Evolutionary conservation across 2,797 vertebrate species (phyloP), one percentile per base, ranked within the genome.

Genomic region (Neosilurus mollespiculum): DNA sequence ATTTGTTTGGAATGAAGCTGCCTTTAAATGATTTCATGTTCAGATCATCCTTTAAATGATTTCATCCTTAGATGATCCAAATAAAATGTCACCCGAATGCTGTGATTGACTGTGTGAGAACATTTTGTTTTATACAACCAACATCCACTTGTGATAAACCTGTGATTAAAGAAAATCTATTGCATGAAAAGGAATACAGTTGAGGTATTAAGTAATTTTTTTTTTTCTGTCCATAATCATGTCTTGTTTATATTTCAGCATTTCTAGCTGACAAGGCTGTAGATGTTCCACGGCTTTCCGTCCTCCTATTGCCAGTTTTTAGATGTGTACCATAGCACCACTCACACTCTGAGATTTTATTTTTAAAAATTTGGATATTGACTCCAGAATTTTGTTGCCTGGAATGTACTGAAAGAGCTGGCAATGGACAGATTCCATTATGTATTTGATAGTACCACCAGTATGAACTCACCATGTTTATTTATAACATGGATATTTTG

Each of bases 401-500:
- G 49, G n/a, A 26, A 3, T 24, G 2, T 18, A 75, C 9, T 30
- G 54, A 73, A 54, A 16, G 71, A 30, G n/a, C 24, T 72, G 49
- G 14, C 49, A 26, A 53, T n/a, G 43, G 51, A 20, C 51, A 16
- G 9, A 9, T 54, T 73, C 54, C 51, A 20, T 75, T 71, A 49
- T 51, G n/a, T 14, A 1, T 59, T 76, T 18, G n/a, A n/a, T 59
- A 20, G 37, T 34, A 76, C 20, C 2, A 22, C 49, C 70, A 71
- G 24, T 8, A 0, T 30, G 3, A 54, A 30, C 53, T 58, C 72
- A 8, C 10, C 54, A 54, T 72, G 16, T 72, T 26, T 72, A 54
- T 72, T 54, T 26, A 72, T 72, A n/a, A 72, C 20, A 49, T 72
- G 70, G 53, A 16, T 53, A n/a, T 70, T 70, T 53, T 26, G 70